Conservation (phyloP, 2,888 invertebrate species). For the Crioceris asparagi region DNA sequence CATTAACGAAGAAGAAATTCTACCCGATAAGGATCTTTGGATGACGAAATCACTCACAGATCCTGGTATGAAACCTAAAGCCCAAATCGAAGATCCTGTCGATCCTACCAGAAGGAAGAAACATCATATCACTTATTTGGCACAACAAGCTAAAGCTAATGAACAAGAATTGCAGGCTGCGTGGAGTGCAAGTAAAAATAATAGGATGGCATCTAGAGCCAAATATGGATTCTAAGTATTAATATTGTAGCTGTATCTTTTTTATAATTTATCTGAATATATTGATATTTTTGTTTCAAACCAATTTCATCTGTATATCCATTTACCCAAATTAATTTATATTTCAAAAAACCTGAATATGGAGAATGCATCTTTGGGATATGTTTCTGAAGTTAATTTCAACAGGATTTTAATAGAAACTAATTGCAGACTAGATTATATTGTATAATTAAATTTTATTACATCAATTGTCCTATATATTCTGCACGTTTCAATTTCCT, state of each 20-base stretch:
- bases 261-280: too few species aligned
- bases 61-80: constrained; percentile 45
- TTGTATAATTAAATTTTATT: too few species aligned
- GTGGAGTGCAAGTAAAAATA: constrained; percentile 82
- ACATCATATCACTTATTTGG: constrained; percentile 94
- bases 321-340: too few species aligned
- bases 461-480: constrained; percentile 68
- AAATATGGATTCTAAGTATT: constrained; percentile 91
- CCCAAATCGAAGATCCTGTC: constrained; percentile 43
- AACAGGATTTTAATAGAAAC: too few species aligned
- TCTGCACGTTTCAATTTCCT: constrained; percentile 54
- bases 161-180: constrained; percentile 88
- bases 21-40: constrained; percentile 73
- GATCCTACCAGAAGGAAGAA: constrained; percentile 55
- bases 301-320: too few species aligned
- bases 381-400: too few species aligned
- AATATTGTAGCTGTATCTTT: too few species aligned
- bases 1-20: constrained; percentile 61
- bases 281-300: too few species aligned
- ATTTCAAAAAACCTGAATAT: too few species aligned
- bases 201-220: constrained; percentile 79
- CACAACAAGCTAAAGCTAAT: constrained; percentile 88
- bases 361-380: too few species aligned
- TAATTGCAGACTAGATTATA: too few species aligned
- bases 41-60: constrained; percentile 69